Conservation (phyloP, 2,888 invertebrate genomes). For the Pyrochroa serraticornis region DNA sequence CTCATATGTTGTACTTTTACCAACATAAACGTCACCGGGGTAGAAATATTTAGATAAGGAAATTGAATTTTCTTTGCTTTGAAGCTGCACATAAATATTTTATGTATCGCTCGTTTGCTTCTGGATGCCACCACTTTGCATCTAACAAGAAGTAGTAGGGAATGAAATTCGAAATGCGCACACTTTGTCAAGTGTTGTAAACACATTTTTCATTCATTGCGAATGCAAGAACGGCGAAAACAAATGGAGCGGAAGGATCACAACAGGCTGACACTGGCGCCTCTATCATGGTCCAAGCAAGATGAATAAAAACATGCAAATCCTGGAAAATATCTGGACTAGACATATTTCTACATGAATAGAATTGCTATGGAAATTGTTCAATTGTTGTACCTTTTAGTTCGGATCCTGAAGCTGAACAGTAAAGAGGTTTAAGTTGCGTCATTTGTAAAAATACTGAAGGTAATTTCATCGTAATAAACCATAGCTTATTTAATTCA, state of each 20-base stretch:
- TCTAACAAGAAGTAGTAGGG: conserved; percentile 34
- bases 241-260: conserved; percentile 40
- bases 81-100: conserved; percentile 40
- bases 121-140: conserved; percentile 35
- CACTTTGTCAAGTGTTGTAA: conserved; percentile 35
- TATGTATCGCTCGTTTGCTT: conserved; percentile 39
- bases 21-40: conserved; percentile 15
- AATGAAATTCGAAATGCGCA: conserved; percentile 26
- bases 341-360: no score
- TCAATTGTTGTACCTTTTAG: no score
- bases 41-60: conserved; percentile 38
- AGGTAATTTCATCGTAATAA: no score
- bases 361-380: no score
- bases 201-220: conserved; percentile 44
- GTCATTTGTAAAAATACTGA: no score
- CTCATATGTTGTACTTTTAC: no score
- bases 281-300: conserved; percentile 3
- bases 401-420: no score
- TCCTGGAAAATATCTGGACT: no score
- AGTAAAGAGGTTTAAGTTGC: no score
- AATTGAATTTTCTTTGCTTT: conserved; percentile 41
- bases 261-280: conserved; percentile 17
- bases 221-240: conserved; percentile 38
- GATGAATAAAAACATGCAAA: no score
- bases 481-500: no score